A percentile compares a stretch with the other conserved stretches of the same genome.
phyloP scores from a whole-genome alignment of 2,888 invertebrate genomes.

The Sinotaia quadrata region DNA sequence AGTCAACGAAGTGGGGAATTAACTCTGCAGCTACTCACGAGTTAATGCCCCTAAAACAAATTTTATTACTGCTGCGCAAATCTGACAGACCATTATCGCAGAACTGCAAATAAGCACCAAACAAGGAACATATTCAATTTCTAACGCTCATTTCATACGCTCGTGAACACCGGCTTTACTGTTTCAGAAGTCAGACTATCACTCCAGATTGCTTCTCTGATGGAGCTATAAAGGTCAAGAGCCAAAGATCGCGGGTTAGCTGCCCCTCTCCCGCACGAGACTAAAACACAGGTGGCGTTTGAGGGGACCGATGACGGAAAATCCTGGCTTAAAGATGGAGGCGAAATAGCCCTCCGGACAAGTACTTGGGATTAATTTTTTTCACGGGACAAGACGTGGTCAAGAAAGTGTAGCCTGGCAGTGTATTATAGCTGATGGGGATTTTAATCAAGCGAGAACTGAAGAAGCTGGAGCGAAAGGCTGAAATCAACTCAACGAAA shows the following conservation, averaged over 20 bases:
- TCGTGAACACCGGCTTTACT: too few relatives aligned
- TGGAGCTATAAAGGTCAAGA: conserved; percentile 2
- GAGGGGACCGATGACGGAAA: conserved; percentile 3
- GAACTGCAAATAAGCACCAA: too few relatives aligned
- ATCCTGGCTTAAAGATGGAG: conserved; percentile 1
- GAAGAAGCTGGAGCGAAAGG: neutral
- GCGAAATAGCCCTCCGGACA: neutral
- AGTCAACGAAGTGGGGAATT: too few relatives aligned
- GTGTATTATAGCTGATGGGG: conserved; percentile 10
- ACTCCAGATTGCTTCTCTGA: neutral
- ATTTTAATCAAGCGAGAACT: neutral
- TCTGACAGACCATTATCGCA: too few relatives aligned
- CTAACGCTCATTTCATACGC: too few relatives aligned
- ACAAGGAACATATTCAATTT: too few relatives aligned
- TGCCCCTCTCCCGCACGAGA: conserved; percentile 5
- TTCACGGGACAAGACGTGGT: too few relatives aligned
- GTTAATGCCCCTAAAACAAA: too few relatives aligned
- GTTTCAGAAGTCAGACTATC: neutral
- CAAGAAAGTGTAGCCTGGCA: neutral
- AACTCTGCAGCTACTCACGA: too few relatives aligned
- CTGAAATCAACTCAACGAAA: too few relatives aligned
- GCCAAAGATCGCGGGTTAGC: conserved; percentile 12
- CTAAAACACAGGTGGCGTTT: conserved; percentile 13
- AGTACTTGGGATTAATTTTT: conserved; percentile 16
- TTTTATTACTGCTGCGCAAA: too few relatives aligned